A percentile compares a stretch with the other conserved stretches of the same genome.
Conservation (phyloP, 2,113 vertebrate genomes). For the Macrotus californicus region DNA sequence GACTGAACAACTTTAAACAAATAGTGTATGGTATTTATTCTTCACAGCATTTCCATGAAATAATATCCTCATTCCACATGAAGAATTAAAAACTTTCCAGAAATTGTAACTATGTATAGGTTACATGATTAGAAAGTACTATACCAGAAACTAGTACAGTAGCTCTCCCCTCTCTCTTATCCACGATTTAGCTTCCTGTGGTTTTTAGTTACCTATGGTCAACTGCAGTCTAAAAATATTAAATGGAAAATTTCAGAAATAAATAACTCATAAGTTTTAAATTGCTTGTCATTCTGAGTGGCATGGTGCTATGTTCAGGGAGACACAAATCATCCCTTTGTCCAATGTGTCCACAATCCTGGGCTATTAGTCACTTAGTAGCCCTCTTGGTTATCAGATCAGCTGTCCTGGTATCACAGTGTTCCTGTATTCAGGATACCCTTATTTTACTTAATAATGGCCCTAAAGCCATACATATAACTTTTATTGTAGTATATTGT, state of each 20-base stretch:
- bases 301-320: neutral
- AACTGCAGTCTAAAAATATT: neutral
- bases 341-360: neutral
- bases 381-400: neutral
- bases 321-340: neutral
- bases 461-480: neutral
- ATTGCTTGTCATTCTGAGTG: neutral
- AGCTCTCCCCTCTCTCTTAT: neutral
- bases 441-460: neutral
- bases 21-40: neutral
- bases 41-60: neutral
- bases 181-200: neutral
- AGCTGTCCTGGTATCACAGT: neutral
- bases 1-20: neutral
- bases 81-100: neutral
- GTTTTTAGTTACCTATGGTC: neutral
- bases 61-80: neutral
- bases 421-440: neutral
- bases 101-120: neutral
- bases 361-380: neutral
- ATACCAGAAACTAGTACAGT: neutral
- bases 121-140: neutral
- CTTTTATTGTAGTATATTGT: neutral
- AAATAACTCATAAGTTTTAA: neutral
- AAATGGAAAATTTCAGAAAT: neutral